Evolutionary conservation across 2,113 vertebrate species (phyloP).

Genomic region (Malaclemys terrapin): DNA sequence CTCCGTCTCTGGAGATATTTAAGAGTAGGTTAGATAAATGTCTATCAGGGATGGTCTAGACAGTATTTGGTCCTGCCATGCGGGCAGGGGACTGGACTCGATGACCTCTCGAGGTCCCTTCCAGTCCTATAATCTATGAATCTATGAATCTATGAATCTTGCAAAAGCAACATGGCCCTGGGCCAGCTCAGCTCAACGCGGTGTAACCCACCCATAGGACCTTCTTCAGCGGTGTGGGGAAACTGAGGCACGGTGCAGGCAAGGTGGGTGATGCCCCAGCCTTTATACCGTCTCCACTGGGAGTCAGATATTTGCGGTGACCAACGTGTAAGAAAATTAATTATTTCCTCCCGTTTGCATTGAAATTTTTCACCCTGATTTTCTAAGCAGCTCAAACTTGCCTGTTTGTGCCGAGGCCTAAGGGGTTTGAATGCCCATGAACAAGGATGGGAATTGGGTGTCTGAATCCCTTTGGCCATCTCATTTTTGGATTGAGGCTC

Average conservation of each 20-base stretch:
- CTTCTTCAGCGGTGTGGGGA: background rate
- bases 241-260: background rate
- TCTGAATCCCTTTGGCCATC: too few species aligned
- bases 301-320: background rate
- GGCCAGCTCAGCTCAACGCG: accelerated
- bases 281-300: background rate
- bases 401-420: background rate
- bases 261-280: background rate
- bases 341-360: too few species aligned
- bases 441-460: background rate
- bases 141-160: too few species aligned
- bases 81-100: too few species aligned
- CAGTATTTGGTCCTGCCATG: too few species aligned
- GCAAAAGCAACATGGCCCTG: background rate
- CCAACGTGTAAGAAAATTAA: background rate
- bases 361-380: background rate
- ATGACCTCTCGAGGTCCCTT: too few species aligned
- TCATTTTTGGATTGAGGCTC: too few species aligned
- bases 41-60: too few species aligned
- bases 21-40: too few species aligned
- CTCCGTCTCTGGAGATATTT: too few species aligned
- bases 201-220: too few species aligned
- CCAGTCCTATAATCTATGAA: too few species aligned
- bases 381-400: background rate
- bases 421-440: background rate